Evolutionary conservation across 35 echinoderm and acorn worm species (phyloP).

Genomic region (Apostichopus parvimensis): DNA sequence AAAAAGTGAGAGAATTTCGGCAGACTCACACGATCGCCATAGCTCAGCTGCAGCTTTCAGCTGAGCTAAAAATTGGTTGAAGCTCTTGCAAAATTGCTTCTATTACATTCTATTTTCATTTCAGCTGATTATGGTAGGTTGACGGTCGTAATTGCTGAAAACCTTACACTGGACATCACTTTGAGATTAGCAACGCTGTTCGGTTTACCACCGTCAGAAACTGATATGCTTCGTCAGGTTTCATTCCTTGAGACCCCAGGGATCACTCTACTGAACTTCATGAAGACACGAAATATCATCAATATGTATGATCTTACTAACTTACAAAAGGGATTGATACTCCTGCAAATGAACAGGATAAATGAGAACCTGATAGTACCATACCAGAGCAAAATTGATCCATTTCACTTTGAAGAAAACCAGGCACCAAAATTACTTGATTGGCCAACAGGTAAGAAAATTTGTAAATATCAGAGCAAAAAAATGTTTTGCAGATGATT

Average conservation of each 20-base stretch:
- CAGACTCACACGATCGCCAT: too few relatives aligned
- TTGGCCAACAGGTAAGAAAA: too few relatives aligned
- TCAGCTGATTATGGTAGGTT: conserved; percentile 19
- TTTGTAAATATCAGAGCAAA: too few relatives aligned
- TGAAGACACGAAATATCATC: conserved; percentile 30
- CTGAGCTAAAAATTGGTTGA: too few relatives aligned
- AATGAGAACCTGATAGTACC: not conserved
- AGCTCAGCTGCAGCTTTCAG: too few relatives aligned
- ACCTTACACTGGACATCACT: conserved; percentile 16
- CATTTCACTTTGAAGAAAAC: too few relatives aligned
- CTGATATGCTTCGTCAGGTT: not conserved
- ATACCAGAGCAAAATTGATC: not conserved
- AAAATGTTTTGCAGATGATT: too few relatives aligned
- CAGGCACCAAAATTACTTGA: too few relatives aligned
- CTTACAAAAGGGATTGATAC: conserved; percentile 10
- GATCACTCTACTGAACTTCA: not conserved
- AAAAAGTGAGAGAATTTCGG: too few relatives aligned
- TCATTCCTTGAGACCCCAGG: conserved; percentile 22
- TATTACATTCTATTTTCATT: too few relatives aligned
- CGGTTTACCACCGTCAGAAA: not conserved
- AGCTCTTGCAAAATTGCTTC: too few relatives aligned
- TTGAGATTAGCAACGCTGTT: conserved; percentile 4
- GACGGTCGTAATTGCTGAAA: not conserved
- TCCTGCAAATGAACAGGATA: not conserved
- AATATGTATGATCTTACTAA: conserved; percentile 44